Percentiles rank a stretch among this genome's conserved stretches.
Conservation (phyloP, 2,888 invertebrate genomes). For the Stomorhina lunata region DNA sequence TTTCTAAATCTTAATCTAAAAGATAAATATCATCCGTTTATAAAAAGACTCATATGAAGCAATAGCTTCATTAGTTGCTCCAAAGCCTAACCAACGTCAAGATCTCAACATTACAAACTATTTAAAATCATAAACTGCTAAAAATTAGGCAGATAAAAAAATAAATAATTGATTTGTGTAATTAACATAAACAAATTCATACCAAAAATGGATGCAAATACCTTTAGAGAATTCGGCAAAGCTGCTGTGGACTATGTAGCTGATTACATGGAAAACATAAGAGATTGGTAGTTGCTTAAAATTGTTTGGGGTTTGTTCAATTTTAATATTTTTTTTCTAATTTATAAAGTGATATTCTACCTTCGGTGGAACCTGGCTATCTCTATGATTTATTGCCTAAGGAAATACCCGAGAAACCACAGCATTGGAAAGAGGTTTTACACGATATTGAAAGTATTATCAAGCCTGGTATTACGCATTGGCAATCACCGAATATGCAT, state of each 20-base stretch:
- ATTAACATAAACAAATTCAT: neutral
- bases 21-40: no score
- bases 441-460: conserved; percentile 92
- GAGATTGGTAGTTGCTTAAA: conserved; percentile 86
- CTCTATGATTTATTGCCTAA: conserved; percentile 88
- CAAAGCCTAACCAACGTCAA: no score
- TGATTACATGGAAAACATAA: conserved; percentile 92
- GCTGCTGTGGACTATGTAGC: conserved; percentile 95
- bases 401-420: conserved; percentile 90
- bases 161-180: neutral
- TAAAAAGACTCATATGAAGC: no score
- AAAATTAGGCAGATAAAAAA: no score
- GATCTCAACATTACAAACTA: no score
- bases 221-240: conserved; percentile 91
- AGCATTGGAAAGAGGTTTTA: conserved; percentile 92
- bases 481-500: conserved; percentile 96
- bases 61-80: no score
- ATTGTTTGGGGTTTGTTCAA: no score
- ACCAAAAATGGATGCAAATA: conserved; percentile 85
- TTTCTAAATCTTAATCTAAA: no score
- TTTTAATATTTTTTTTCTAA: neutral
- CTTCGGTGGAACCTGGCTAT: conserved; percentile 95
- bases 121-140: no score
- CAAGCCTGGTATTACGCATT: conserved; percentile 96
- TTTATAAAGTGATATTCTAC: conserved; percentile 87